A percentile compares a stretch with the other conserved stretches of the same genome.
Evolutionary conservation across 2,113 vertebrate species (phyloP).

Genomic region (Benitochromis conjunctus): DNA sequence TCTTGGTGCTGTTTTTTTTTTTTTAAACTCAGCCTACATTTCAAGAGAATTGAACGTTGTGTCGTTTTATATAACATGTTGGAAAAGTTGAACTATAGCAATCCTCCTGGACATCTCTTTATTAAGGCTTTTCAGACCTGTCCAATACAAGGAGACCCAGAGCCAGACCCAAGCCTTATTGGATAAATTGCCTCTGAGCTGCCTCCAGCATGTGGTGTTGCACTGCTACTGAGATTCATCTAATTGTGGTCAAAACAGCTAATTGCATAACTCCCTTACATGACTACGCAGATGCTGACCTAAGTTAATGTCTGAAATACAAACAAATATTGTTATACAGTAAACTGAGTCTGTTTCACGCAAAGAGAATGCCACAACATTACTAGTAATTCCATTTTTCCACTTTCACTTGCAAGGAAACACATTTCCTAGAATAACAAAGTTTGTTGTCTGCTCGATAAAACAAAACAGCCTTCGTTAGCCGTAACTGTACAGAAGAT

Average conservation of each 20-base stretch:
- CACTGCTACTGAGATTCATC: background rate
- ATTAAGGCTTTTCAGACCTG: background rate
- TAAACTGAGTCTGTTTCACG: background rate
- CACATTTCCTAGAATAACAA: slow-evolving; percentile 42
- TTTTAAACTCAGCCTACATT: background rate
- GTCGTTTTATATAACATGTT: background rate
- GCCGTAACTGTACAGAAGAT: background rate
- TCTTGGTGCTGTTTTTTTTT: background rate
- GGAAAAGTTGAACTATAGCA: background rate
- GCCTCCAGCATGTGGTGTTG: background rate
- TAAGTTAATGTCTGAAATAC: background rate
- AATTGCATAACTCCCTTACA: background rate
- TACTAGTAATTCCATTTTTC: background rate
- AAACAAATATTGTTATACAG: slow-evolving; percentile 8
- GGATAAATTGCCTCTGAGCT: background rate
- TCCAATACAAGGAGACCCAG: background rate
- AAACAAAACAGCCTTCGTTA: background rate
- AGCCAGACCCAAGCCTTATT: background rate
- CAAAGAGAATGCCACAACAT: background rate
- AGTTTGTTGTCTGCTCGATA: background rate
- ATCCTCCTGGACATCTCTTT: background rate
- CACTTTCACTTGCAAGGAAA: background rate
- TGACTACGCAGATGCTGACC: background rate
- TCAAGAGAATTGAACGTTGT: background rate
- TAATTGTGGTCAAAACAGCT: background rate